Percentiles rank a stretch among this genome's conserved stretches.
phyloP scores from a whole-genome alignment of 2,797 vertebrate genomes.

The Euphonia xanthogaster region DNA sequence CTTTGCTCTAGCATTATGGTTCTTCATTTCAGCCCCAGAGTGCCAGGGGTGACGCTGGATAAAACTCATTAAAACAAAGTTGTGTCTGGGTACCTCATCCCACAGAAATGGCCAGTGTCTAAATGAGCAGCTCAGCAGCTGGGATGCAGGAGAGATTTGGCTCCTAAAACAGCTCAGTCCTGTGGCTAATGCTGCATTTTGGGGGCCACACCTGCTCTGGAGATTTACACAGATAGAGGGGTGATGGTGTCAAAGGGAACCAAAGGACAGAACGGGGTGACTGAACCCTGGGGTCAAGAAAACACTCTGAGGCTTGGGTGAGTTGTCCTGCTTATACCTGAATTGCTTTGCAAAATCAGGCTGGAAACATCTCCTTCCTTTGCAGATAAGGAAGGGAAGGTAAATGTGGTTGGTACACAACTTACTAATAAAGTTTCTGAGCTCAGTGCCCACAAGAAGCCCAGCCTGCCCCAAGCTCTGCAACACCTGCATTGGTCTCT shows the following conservation, averaged over 20 bases:
- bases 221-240: background rate
- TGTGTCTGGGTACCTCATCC: background rate
- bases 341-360: background rate
- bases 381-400: background rate
- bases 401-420: background rate
- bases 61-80: background rate
- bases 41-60: background rate
- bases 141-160: background rate
- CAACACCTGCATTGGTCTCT: background rate
- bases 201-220: fast-evolving
- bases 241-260: background rate
- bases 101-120: background rate
- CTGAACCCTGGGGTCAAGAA: background rate
- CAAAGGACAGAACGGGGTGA: background rate
- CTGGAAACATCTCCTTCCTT: background rate
- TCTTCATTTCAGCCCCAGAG: background rate
- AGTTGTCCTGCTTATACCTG: background rate
- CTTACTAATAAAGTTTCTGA: background rate
- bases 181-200: background rate
- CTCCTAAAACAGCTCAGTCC: background rate
- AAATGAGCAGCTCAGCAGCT: background rate
- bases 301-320: background rate
- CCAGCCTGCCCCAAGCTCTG: background rate
- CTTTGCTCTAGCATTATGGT: background rate
- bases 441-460: background rate